Base-by-base conservation (phyloP, 2,113 vertebrate genomes). In the Phaethon lepturus region DNA sequence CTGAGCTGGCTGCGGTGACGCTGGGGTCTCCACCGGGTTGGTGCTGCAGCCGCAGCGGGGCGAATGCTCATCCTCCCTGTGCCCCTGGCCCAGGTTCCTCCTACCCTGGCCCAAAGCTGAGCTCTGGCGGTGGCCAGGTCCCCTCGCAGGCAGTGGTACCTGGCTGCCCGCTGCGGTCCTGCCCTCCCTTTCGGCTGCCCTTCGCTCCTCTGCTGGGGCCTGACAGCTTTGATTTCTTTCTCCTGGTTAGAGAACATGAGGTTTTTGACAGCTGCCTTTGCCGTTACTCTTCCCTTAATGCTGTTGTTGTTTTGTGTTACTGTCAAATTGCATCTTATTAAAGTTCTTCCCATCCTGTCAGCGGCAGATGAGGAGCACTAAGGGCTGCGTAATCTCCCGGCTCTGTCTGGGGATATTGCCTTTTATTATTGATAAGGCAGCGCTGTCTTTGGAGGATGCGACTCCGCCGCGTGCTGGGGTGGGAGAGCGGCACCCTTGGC, bases 281-380 rank as follows among this genome's bases (percentile, higher is more conserved):
- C 62, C 68, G 9, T 91, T 97, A 91, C 85, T 97, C 84, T 97
- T 94, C 81, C 33, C 85, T 89, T 96, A 96, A 96, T 95, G 95
- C 71, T 96, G 95, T 83, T 98, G 97, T 90, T 97, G 92, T 96
- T 96, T 93, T 97, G 86, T 85, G 81, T 95, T 96, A 40, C 92
- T 96, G 96, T 98, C 96, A 96, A 91, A 95, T 92, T 47, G 11
- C 52, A 62, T 97, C 89, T 96, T 82, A 84, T 63, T 86, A 81
- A 96, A 97, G 81, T 67, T 81, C 79, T 92, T 94, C 89, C 94
- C 91, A 13, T 88, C 52, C 94, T 97, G 76, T 90, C 94, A 72
- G 94, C 14, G 8, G 58, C 80, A 74, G 95, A 73, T 60, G 55
- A 91, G 69, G 66, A 40, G 11, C 33, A 4, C 1, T 4, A 68